A percentile compares a stretch with the other conserved stretches of the same genome.
phyloP scores from a whole-genome alignment of 30 jellyfish, hydroid and myxozoan genomes.

The Sanderia malayensis region DNA sequence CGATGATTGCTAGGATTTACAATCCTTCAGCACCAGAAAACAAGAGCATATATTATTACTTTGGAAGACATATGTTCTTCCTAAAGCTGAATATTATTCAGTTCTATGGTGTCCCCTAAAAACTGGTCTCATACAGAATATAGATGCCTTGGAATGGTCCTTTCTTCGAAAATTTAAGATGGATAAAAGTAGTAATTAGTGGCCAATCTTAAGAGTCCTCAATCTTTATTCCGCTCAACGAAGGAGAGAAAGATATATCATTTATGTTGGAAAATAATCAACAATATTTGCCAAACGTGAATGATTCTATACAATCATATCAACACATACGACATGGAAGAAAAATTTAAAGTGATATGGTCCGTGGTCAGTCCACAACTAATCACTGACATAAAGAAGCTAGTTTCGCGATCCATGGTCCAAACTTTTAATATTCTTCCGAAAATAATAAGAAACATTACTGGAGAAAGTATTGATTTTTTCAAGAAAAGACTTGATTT shows the following conservation, averaged over 20 bases:
- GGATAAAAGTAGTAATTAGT: neutral
- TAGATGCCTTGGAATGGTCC: neutral
- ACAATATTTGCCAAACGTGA: neutral
- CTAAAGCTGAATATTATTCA: too few relatives aligned
- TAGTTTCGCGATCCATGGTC: neutral
- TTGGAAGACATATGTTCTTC: neutral
- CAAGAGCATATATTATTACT: neutral
- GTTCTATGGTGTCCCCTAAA: too few relatives aligned
- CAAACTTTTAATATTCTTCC: neutral
- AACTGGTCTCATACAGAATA: neutral
- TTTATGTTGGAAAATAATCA: neutral
- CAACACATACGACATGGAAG: neutral
- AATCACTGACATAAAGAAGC: neutral
- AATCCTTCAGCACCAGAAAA: neutral
- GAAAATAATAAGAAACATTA: neutral
- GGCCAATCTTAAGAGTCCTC: neutral
- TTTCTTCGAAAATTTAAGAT: neutral
- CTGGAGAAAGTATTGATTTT: neutral
- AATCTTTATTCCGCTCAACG: neutral
- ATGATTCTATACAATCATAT: neutral
- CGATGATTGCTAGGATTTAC: neutral
- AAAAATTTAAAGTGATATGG: neutral
- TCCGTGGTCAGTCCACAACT: conserved; percentile 1
- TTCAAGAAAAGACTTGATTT: neutral
- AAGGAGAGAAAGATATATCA: neutral